phyloP scores from a whole-genome alignment of 2,888 invertebrate species.

The Eupithecia insigniata region DNA sequence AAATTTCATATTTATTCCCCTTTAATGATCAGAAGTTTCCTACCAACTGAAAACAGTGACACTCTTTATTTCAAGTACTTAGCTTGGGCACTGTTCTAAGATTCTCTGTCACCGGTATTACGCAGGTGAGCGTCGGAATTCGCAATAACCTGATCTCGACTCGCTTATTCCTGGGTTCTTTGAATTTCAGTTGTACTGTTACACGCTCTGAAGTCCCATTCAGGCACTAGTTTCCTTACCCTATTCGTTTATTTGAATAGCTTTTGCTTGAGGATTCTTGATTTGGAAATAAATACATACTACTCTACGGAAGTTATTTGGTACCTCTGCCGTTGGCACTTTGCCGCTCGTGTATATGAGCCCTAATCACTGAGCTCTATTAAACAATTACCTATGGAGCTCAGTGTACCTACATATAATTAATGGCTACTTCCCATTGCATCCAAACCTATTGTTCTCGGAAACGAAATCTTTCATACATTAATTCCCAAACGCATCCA shows the following conservation, averaged over 20 bases:
- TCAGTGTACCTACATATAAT: no score
- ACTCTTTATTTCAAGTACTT: neutral
- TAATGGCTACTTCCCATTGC: no score
- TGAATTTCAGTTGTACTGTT: slow-evolving; percentile 65
- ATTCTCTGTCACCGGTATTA: slow-evolving; percentile 37
- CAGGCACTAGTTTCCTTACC: neutral
- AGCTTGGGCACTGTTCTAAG: neutral
- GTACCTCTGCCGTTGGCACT: no score
- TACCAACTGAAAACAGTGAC: neutral
- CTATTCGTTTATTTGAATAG: neutral
- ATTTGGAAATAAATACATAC: neutral
- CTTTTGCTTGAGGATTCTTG: neutral
- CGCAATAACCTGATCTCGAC: slow-evolving; percentile 80
- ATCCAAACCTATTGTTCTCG: no score
- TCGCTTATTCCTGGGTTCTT: slow-evolving; percentile 74
- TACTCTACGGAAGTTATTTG: neutral
- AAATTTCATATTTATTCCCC: no score
- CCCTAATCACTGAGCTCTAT: no score
- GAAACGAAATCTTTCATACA: no score
- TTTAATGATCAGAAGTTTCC: no score
- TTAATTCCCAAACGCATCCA: no score
- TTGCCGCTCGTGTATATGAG: no score
- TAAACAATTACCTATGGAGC: no score
- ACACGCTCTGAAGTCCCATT: neutral
- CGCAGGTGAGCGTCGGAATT: slow-evolving; percentile 75